Evolutionary conservation across 2,888 invertebrate genomes (phyloP), one percentile per base, ranked within the genome.

Genomic region (Tachina fera): DNA sequence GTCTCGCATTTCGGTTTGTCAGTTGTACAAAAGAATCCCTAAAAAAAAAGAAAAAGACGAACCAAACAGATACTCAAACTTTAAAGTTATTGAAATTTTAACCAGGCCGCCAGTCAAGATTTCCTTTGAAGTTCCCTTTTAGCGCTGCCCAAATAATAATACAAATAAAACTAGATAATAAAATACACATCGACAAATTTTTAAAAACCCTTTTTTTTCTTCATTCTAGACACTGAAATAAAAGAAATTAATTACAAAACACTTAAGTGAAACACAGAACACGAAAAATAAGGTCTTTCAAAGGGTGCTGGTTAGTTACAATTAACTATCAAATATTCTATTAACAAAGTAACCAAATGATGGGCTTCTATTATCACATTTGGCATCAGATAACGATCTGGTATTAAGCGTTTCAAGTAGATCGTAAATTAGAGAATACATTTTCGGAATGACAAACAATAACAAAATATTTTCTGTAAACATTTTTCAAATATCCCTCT

Each of bases 221-320:
- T n/a, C 11, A 9, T 58, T 31, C 9, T 9, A 6, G 45, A 41
- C 16, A 22, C 43, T 63, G 14, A 56, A 45, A 45, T 13, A 22
- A 14, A 22, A 75, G 31, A 75, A 47, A 81, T 81, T 81, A 75
- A 81, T 81, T 81, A 70, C 49, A 63, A n/a, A 70, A 47, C 53
- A 70, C 53, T 81, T 67, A 51, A 53, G n/a, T 19, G 19, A 19
- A 67, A 68, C 6, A 56, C 19, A 53, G 9, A 19, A 19, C 11
- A 53, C 1, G 19, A 70, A 70, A 31, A 19, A 19, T 43, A 53
- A 68, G 16, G 39, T 68, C 31, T 31, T 60, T 68, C 53, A 68
- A 75, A 61, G 74, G 74, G 43, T 75, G 67, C 74, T 39, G 68
- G 74, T 68, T 61, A 68, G 74, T 68, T 61, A 45, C 49, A 61